Percentiles rank a stretch among this genome's conserved stretches.
These are phyloP conservation scores for Acipenser oxyrinchus DNA, from an alignment of 2,797 vertebrate species.

Conservation along the genomic window DNA sequence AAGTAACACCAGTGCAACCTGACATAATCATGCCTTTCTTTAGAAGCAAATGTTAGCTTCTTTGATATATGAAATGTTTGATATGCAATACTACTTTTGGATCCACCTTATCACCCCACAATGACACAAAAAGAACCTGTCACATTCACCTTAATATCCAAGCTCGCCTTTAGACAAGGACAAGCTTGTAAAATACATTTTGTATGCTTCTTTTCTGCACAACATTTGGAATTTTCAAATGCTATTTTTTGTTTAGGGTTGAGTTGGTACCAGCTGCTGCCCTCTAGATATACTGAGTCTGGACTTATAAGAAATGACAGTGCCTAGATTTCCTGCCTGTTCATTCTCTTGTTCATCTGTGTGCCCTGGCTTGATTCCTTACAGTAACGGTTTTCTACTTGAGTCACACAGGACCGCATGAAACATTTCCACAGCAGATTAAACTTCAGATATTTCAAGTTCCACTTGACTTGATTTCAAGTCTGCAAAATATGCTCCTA, in stretches of 20 bases:
- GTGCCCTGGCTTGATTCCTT: constrained; percentile 8
- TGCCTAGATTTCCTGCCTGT: constrained; percentile 13
- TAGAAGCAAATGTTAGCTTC: no score
- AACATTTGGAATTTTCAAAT: not conserved
- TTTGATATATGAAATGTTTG: no score
- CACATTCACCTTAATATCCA: no score
- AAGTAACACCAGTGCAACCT: no score
- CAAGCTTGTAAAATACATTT: not conserved
- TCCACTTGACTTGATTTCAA: constrained; percentile 29
- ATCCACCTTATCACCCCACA: no score
- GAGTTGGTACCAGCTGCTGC: constrained; percentile 24
- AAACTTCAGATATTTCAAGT: constrained; percentile 29
- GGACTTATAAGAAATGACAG: constrained; percentile 6
- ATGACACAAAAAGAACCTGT: no score
- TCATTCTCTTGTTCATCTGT: no score
- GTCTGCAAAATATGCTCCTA: constrained; percentile 24
- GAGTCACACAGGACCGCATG: constrained; percentile 11
- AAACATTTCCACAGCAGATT: constrained; percentile 37
- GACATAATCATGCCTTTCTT: no score
- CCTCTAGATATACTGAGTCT: constrained; percentile 2
- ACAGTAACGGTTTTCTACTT: not conserved
- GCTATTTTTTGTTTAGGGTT: constrained; percentile 20
- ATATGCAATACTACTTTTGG: no score
- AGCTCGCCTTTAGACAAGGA: no score
- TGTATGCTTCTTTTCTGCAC: not conserved